Percentiles rank a stretch among this genome's conserved stretches.
phyloP scores from a whole-genome alignment of 2,888 invertebrate species.

The Meloe dianella region DNA sequence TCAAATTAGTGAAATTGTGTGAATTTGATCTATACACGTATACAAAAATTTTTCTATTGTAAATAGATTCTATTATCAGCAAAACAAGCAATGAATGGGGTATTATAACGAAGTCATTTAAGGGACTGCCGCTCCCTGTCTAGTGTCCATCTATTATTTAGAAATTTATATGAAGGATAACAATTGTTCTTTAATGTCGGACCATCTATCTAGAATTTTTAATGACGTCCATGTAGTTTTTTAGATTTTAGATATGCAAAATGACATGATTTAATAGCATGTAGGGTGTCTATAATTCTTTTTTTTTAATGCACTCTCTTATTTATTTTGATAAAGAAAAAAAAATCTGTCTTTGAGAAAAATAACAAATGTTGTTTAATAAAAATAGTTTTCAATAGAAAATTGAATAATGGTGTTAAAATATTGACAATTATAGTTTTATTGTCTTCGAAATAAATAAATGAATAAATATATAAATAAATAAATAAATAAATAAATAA shows the following conservation, averaged over 20 bases:
- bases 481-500: no score
- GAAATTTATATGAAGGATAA: slow-evolving; percentile 27
- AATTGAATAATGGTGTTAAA: not conserved
- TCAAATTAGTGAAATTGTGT: slow-evolving; percentile 9
- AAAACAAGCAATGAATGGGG: slow-evolving; percentile 23
- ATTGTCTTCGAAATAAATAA: no score
- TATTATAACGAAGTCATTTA: slow-evolving; percentile 19
- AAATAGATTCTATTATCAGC: slow-evolving; percentile 8
- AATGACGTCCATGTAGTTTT: slow-evolving; percentile 16
- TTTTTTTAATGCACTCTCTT: not conserved
- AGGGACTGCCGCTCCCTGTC: slow-evolving; percentile 29
- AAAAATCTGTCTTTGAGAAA: not conserved
- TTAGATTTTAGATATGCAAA: slow-evolving; percentile 25
- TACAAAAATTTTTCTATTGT: not conserved
- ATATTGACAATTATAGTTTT: not conserved
- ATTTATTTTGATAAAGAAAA: not conserved
- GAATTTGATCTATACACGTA: not conserved
- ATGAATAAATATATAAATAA: no score
- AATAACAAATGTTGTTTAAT: no score
- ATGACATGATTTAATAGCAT: slow-evolving; percentile 25
- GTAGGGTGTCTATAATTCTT: not conserved
- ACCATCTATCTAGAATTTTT: slow-evolving; percentile 20
- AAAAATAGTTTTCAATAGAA: not conserved
- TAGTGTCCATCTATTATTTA: slow-evolving; percentile 24
- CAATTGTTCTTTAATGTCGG: slow-evolving; percentile 23